Conservation (phyloP, 2,888 invertebrate genomes). For the Phalera bucephala region DNA sequence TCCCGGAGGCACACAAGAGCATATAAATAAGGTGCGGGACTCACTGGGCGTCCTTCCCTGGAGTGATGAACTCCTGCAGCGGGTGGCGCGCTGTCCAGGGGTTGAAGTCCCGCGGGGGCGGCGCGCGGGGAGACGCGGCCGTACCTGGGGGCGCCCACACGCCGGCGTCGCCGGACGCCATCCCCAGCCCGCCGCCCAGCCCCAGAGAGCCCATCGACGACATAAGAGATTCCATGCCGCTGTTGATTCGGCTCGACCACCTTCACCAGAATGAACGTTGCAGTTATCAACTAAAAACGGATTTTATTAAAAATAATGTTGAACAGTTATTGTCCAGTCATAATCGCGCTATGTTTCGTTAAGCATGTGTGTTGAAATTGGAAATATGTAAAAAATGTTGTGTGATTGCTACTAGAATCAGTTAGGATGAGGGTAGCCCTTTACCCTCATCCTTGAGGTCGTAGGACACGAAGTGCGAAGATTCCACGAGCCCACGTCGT, state of each 20-base stretch:
- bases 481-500: no score
- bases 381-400: no score
- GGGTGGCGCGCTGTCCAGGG: constrained; percentile 72
- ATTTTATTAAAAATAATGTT: no score
- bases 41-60: constrained; percentile 50
- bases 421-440: no score
- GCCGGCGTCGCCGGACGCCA: constrained; percentile 38
- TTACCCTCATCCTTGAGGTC: no score
- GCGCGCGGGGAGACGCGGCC: constrained; percentile 21
- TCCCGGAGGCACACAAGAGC: constrained; percentile 10
- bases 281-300: no score
- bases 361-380: no score
- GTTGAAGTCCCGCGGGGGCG: constrained; percentile 55
- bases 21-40: constrained; percentile 16
- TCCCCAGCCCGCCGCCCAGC: constrained; percentile 32
- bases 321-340: no score
- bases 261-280: constrained; percentile 22
- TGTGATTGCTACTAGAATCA: no score
- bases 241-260: constrained; percentile 50
- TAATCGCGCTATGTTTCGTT: no score
- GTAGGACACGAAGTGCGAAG: no score
- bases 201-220: constrained; percentile 52
- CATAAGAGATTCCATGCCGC: constrained; percentile 48
- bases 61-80: constrained; percentile 61
- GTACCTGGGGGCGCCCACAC: constrained; percentile 51